These are phyloP conservation scores for Morelia viridis DNA, from an alignment of 2,797 vertebrate genomes.

Conservation along the genomic window DNA sequence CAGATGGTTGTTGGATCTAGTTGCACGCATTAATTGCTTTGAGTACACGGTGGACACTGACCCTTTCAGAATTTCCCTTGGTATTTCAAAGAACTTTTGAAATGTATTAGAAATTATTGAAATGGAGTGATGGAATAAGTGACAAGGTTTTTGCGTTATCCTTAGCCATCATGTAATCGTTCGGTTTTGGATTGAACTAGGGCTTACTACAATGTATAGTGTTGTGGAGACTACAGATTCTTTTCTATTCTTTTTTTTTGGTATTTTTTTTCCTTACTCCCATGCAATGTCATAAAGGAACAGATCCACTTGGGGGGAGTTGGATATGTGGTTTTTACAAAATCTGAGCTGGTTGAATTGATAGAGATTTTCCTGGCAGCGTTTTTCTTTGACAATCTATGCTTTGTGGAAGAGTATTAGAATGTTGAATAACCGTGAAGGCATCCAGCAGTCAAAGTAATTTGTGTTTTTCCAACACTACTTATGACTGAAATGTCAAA, in stretches of 20 bases:
- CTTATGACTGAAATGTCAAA: not conserved
- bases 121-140: not conserved
- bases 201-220: not conserved
- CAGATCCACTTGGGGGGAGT: not conserved
- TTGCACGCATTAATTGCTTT: not conserved
- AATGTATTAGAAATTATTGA: not conserved
- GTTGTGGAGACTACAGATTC: not conserved
- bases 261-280: not conserved
- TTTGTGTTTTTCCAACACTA: not conserved
- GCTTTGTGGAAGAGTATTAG: slow-evolving; percentile 3
- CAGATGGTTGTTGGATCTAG: not conserved
- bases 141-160: not conserved
- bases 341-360: not conserved
- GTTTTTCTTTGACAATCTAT: not conserved
- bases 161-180: not conserved
- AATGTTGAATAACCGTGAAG: slow-evolving; percentile 6
- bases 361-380: not conserved
- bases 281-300: not conserved
- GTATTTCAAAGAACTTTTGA: not conserved
- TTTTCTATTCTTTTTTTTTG: not conserved
- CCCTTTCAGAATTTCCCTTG: not conserved
- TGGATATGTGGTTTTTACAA: not conserved
- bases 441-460: slow-evolving; percentile 8
- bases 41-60: not conserved
- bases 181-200: not conserved